Conservation (phyloP, 2,797 vertebrate species). For the Sibirionetta formosa region DNA sequence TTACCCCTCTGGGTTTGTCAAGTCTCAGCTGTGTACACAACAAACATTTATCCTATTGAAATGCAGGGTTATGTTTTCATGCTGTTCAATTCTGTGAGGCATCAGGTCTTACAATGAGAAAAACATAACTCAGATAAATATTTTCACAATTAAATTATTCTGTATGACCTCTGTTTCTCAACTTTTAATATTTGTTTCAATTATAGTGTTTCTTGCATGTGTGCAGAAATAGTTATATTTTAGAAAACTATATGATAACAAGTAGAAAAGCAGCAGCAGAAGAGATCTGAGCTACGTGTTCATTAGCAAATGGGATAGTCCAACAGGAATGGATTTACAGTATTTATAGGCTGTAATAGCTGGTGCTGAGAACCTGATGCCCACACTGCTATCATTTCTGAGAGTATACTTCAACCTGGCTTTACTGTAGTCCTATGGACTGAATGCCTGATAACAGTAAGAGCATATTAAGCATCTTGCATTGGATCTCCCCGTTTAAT, state of each 20-base stretch:
- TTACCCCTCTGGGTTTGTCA: neutral
- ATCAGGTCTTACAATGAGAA: neutral
- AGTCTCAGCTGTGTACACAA: neutral
- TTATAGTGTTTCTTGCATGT: neutral
- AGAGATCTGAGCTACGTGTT: neutral
- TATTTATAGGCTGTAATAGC: neutral
- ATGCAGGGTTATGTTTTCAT: neutral
- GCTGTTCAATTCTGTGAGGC: neutral
- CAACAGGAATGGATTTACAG: neutral
- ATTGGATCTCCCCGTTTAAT: neutral
- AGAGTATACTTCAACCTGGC: neutral
- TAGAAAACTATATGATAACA: neutral
- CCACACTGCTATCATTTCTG: neutral
- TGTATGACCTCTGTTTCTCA: neutral
- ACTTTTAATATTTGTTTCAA: neutral
- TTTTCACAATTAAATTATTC: neutral
- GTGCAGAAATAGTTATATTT: neutral
- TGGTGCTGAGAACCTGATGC: neutral
- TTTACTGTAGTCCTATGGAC: neutral
- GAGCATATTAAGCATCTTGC: neutral
- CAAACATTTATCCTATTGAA: constrained; percentile 13
- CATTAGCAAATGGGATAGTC: neutral
- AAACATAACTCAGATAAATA: neutral
- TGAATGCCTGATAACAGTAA: neutral
- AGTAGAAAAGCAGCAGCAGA: neutral